Evolutionary conservation across 1,140 invertebrate genomes (phyloP).

Genomic region (Lycorma delicatula): DNA sequence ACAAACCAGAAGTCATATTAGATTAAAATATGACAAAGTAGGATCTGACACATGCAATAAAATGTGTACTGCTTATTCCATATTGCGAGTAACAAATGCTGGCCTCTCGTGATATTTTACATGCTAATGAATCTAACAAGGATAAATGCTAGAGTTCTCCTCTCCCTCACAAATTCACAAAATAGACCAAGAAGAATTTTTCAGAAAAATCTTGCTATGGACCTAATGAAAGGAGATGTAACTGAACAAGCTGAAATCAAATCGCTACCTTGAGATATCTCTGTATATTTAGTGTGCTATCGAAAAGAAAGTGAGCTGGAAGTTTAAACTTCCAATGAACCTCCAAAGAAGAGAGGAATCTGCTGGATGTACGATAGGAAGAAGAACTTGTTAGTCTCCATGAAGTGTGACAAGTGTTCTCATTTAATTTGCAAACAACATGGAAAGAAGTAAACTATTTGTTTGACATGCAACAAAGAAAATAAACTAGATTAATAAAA

Average conservation of each 20-base stretch:
- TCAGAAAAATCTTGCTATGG: conserved; percentile 7
- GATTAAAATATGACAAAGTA: conserved; percentile 31
- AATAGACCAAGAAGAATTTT: conserved; percentile 9
- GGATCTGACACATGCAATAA: conserved; percentile 32
- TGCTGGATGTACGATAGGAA: neutral
- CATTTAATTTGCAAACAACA: neutral
- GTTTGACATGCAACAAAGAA: neutral
- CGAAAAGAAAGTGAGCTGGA: neutral
- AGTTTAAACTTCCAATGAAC: neutral
- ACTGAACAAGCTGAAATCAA: neutral
- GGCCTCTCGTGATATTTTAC: conserved; percentile 32
- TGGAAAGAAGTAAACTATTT: neutral
- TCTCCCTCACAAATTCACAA: neutral
- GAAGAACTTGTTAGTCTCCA: neutral
- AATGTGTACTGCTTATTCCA: conserved; percentile 28
- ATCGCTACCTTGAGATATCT: conserved; percentile 1
- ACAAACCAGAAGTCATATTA: conserved; percentile 29
- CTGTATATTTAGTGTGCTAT: neutral
- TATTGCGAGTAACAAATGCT: conserved; percentile 25
- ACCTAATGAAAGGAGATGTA: conserved; percentile 1
- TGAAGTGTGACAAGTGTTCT: conserved; percentile 9
- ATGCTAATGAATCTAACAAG: conserved; percentile 27
- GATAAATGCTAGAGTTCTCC: conserved; percentile 18
- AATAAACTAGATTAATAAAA: too few relatives aligned
- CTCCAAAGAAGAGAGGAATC: conserved; percentile 1